Evolutionary conservation across 2,113 vertebrate species (phyloP), one percentile per base, ranked within the genome.

Genomic region (Semnornis frantzii): DNA sequence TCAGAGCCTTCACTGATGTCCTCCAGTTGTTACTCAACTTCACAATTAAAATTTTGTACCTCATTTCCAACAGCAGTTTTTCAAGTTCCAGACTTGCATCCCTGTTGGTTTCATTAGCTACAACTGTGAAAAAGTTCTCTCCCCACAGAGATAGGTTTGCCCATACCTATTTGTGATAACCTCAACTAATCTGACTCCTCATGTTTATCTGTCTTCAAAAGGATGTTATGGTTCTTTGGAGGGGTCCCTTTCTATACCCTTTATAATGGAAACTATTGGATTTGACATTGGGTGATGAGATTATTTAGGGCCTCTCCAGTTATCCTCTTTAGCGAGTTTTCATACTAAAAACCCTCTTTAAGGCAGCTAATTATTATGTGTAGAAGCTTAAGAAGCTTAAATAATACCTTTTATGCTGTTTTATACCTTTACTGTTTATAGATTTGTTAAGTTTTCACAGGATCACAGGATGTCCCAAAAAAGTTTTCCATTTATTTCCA

Each of bases 401-500:
- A 89, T 91, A 89, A 76, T 50, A 90, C 34, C 30, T 92, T 42
- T 42, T 42, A 42, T 42, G 12, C 39, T 42, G 39, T 10, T 42
- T 42, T 42, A 42, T 42, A 42, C 39, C 39, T 71, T 87, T 15
- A 18, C 75, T 91, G 76, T 86, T 92, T 96, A 93, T 79, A 89
- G 37, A 28, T 65, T 7, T 23, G 44, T 72, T 84, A 81, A 42
- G 39, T 42, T 42, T 42, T 44, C 44, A 44, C 15, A 44, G 44
- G 44, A 44, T 44, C 44, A 44, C 42, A 42, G 42, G 42, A 42
- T 44, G 44, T 16, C 44, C 15, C 44, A 46, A 46, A 46, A 16
- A 46, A 72, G 30, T 89, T 92, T 94, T 79, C 89, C 27, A 33
- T 93, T 93, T 58, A 76, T 71, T 93, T 90, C 78, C 86, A 37